phyloP scores from a whole-genome alignment of 1,140 invertebrate genomes.

The Cherax destructor region DNA sequence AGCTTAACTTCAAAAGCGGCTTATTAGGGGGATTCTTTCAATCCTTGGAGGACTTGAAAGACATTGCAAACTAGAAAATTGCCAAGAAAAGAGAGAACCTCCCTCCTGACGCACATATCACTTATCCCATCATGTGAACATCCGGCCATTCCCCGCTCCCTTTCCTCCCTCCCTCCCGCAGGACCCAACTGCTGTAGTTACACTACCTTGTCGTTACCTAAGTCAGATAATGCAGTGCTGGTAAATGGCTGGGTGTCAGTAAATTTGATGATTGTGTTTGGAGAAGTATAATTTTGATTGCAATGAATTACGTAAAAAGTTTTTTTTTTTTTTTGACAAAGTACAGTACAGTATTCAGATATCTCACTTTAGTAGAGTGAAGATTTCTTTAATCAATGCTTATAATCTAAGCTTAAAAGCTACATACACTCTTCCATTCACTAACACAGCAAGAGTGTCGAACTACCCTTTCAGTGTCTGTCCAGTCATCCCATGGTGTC shows the following conservation, averaged over 20 bases:
- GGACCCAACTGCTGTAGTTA: constrained; percentile 57
- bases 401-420: neutral
- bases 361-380: neutral
- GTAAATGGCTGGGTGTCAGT: constrained; percentile 57
- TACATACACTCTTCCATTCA: constrained; percentile 39
- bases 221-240: constrained; percentile 57
- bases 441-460: constrained; percentile 42
- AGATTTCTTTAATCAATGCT: neutral
- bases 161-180: constrained; percentile 59
- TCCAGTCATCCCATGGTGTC: constrained; percentile 61
- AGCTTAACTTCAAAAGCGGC: constrained; percentile 45
- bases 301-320: neutral
- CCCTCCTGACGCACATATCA: constrained; percentile 68
- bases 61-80: constrained; percentile 49
- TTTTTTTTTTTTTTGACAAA: neutral
- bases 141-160: constrained; percentile 64
- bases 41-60: constrained; percentile 46
- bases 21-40: constrained; percentile 48
- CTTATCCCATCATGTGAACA: constrained; percentile 65
- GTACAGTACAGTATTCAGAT: neutral
- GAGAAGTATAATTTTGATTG: constrained; percentile 20
- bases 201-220: constrained; percentile 48
- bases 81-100: constrained; percentile 60
- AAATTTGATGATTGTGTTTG: constrained; percentile 1
- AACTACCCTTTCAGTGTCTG: constrained; percentile 48